Evolutionary conservation across 1,140 invertebrate species (phyloP).

Genomic region (Epicauta chinensis): DNA sequence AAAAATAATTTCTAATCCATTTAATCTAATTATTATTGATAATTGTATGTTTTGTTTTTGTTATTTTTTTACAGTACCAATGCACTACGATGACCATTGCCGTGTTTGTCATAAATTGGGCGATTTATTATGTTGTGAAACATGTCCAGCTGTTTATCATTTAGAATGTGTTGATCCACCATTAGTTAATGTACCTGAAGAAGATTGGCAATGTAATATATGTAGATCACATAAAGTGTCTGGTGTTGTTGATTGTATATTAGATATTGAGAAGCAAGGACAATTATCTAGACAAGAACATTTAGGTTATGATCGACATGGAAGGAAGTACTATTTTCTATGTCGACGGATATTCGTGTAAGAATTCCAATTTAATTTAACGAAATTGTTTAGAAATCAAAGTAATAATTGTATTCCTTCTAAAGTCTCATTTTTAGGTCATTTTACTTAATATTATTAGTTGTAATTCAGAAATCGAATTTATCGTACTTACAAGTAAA

Average conservation of each 20-base stretch:
- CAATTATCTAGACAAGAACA: slow-evolving; percentile 87
- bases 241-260: slow-evolving; percentile 88
- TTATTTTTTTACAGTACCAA: slow-evolving; percentile 60
- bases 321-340: slow-evolving; percentile 95
- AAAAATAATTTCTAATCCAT: neutral
- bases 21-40: neutral
- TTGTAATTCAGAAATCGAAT: too few relatives aligned
- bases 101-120: slow-evolving; percentile 91
- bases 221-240: slow-evolving; percentile 86
- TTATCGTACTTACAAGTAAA: too few relatives aligned
- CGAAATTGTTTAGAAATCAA: too few relatives aligned
- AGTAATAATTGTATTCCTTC: too few relatives aligned
- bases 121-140: slow-evolving; percentile 93
- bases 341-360: slow-evolving; percentile 87
- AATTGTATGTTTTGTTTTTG: too few relatives aligned
- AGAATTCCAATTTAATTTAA: slow-evolving; percentile 43
- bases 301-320: slow-evolving; percentile 89
- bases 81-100: slow-evolving; percentile 93
- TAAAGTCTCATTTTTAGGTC: too few relatives aligned
- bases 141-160: slow-evolving; percentile 94
- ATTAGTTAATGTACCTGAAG: slow-evolving; percentile 84
- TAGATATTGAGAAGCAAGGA: slow-evolving; percentile 87
- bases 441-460: too few relatives aligned
- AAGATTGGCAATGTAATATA: slow-evolving; percentile 93
- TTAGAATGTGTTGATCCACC: slow-evolving; percentile 93